Base-by-base conservation (phyloP, 2,888 invertebrate genomes). In the Dexiosoma caninum region DNA sequence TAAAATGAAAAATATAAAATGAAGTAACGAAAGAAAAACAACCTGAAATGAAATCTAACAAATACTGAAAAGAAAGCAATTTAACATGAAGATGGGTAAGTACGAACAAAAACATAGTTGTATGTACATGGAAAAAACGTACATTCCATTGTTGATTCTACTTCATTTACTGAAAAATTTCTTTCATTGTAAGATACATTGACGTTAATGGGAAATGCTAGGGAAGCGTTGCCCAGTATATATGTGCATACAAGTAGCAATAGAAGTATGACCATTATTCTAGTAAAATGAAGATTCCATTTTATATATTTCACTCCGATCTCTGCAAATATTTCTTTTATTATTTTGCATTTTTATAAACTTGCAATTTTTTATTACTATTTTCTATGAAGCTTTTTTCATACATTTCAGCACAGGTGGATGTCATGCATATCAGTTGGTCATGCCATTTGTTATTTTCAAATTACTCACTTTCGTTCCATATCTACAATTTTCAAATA, bases 131-230 rank as follows among this genome's bases (percentile, higher is more conserved):
- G 55, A 51, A 35, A 57, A 51, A 76, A 51, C 67, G 77, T 69
- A 72, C 72, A 74, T 77, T 81, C 77, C 69, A 74, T 81, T 81
- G 81, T 81, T 77, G 72, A 77, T 81, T 81, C 77, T 74, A 74
- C 72, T 81, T 77, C 81, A 81, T 81, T 81, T 81, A 59, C 69
- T 44, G 51, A 77, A 81, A 62, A 81, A 81, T 81, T 69, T 77
- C 69, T 67, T 81, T 55, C 69, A 77, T 81, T 77, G 80, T 75
- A 70, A 62, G 59, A 72, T 78, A 53, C 44, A 53, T 55, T 35
- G 9, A n/a, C 62, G 62, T 42, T 44, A 53, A 64, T 42, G 44
- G 10, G 9, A 69, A 69, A 35, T 57, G 23, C 46, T 4, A 7
- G 16, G n/a, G 32, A 30, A 42, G 32, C 27, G 51, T 32, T 66